These are phyloP conservation scores for Neodiprion lecontei DNA, from an alignment of 1,140 invertebrate species.

Conservation along the genomic window DNA sequence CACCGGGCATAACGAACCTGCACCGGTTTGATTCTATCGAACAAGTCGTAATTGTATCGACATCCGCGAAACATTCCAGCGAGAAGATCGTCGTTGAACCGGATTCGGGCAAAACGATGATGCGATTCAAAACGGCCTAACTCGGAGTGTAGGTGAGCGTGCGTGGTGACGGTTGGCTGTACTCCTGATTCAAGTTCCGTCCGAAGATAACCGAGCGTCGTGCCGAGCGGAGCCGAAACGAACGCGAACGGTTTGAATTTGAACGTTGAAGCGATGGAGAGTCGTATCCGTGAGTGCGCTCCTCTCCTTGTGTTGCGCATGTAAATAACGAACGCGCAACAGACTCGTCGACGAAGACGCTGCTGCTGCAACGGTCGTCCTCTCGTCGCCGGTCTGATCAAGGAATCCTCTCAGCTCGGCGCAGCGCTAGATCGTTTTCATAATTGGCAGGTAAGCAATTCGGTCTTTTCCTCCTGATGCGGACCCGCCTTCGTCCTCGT, in stretches of 20 bases:
- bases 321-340: background rate
- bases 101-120: too few relatives aligned
- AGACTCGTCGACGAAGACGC: too few relatives aligned
- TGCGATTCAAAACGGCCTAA: too few relatives aligned
- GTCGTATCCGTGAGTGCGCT: background rate
- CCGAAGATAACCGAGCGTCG: background rate
- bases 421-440: background rate
- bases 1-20: too few relatives aligned
- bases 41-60: too few relatives aligned
- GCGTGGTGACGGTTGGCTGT: background rate
- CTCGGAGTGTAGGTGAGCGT: too few relatives aligned
- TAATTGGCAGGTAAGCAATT: constrained; percentile 5
- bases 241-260: background rate
- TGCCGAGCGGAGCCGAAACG: background rate
- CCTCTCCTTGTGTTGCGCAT: background rate
- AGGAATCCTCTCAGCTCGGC: too few relatives aligned
- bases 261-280: background rate
- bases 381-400: too few relatives aligned
- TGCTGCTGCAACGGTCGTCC: too few relatives aligned
- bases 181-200: background rate
- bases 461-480: background rate
- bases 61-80: too few relatives aligned
- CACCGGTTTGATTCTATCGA: too few relatives aligned
- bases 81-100: too few relatives aligned
- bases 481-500: constrained; percentile 12